Conservation (phyloP, 2,113 vertebrate genomes). For the Pelusios castaneus region DNA sequence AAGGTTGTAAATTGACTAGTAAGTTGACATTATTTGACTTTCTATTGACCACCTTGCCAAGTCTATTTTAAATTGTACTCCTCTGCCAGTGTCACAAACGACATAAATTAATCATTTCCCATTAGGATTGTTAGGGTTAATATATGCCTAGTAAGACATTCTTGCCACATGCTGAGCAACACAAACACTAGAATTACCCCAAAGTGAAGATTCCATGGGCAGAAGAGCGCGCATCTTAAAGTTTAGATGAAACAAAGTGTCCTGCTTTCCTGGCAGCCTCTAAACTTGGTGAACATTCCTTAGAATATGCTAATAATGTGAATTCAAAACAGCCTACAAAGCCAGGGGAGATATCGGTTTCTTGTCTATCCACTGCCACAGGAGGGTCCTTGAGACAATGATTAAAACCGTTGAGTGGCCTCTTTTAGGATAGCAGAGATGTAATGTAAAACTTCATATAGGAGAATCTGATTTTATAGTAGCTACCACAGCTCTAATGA, state of each 20-base stretch:
- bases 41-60: neutral
- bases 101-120: neutral
- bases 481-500: neutral
- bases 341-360: neutral
- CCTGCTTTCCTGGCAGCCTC: neutral
- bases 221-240: neutral
- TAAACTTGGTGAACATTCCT: neutral
- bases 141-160: neutral
- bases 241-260: neutral
- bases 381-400: neutral
- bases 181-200: neutral
- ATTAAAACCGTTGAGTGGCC: neutral
- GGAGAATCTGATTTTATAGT: neutral
- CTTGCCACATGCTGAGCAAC: neutral
- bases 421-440: neutral
- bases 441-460: neutral
- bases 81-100: neutral
- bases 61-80: neutral
- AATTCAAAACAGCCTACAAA: neutral
- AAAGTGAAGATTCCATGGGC: neutral
- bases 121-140: neutral
- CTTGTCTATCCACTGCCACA: neutral
- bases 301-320: neutral
- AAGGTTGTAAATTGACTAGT: neutral
- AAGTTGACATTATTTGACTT: neutral